Evolutionary conservation across 2,888 invertebrate species (phyloP).

Genomic region (Pachycephus smyrnensis): DNA sequence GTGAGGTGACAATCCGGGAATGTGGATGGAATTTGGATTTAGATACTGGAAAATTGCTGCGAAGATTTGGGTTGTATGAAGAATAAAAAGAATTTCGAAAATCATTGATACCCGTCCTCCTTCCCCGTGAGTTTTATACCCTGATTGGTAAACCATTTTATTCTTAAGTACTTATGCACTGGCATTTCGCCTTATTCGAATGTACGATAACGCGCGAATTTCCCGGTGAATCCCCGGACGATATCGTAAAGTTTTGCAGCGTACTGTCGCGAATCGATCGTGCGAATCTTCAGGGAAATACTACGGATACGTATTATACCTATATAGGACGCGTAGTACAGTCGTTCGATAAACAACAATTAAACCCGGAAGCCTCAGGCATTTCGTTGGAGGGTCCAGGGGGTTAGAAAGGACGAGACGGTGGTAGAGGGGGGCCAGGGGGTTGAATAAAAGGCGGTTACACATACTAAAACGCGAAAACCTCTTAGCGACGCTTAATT

Average conservation of each 20-base stretch:
- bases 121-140: not conserved
- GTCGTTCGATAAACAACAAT: slow-evolving; percentile 53
- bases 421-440: slow-evolving; percentile 4
- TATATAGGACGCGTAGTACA: not conserved
- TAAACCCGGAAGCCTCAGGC: slow-evolving; percentile 42
- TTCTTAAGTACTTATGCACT: not conserved
- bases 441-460: slow-evolving; percentile 11
- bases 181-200: not conserved
- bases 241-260: not conserved
- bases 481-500: slow-evolving; percentile 54
- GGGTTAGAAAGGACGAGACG: not conserved
- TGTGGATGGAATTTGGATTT: not conserved
- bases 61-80: not conserved
- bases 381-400: slow-evolving; percentile 6
- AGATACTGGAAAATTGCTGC: not conserved
- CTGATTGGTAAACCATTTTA: not conserved
- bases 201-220: not conserved
- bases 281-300: not conserved
- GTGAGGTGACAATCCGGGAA: not conserved
- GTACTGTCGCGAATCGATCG: not conserved
- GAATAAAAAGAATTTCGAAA: not conserved
- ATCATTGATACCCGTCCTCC: not conserved
- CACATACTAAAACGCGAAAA: slow-evolving; percentile 43
- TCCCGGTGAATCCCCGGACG: not conserved
- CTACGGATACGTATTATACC: not conserved